A percentile compares a stretch with the other conserved stretches of the same genome.
Evolutionary conservation across 1,140 invertebrate genomes (phyloP).

Genomic region (Drosophila triauraria): DNA sequence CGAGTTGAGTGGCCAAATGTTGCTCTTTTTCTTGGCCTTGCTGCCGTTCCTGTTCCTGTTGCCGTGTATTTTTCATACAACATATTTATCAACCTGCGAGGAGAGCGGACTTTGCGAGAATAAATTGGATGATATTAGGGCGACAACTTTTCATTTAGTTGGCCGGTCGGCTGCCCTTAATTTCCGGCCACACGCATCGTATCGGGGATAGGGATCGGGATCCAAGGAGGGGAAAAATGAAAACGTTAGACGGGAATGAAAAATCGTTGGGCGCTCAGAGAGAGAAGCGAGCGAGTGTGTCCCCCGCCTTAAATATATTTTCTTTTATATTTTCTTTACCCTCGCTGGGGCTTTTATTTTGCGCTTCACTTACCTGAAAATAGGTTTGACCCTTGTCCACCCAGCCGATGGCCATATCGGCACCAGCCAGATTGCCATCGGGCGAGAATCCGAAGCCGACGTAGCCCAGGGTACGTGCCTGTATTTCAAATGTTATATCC

Average conservation of each 20-base stretch:
- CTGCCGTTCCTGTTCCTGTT: constrained; percentile 15
- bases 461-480: constrained; percentile 92
- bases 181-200: constrained; percentile 77
- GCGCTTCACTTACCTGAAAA: constrained; percentile 87
- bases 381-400: constrained; percentile 89
- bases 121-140: constrained; percentile 81
- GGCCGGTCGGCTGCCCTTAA: constrained; percentile 63
- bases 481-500: constrained; percentile 92
- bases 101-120: constrained; percentile 60
- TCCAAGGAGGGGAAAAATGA: constrained; percentile 57
- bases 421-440: constrained; percentile 89
- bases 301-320: constrained; percentile 6
- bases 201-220: constrained; percentile 3
- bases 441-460: constrained; percentile 93
- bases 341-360: constrained; percentile 38
- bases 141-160: constrained; percentile 82
- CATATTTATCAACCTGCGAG: constrained; percentile 72
- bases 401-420: constrained; percentile 91
- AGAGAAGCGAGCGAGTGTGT: not conserved
- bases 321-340: constrained; percentile 3
- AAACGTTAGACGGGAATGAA: constrained; percentile 70
- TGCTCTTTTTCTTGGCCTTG: constrained; percentile 47
- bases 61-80: constrained; percentile 66
- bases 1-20: constrained; percentile 79
- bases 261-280: constrained; percentile 51